Evolutionary conservation across 2,888 invertebrate genomes (phyloP), one percentile per base, ranked within the genome.

Genomic region (Torymus tubicola): DNA sequence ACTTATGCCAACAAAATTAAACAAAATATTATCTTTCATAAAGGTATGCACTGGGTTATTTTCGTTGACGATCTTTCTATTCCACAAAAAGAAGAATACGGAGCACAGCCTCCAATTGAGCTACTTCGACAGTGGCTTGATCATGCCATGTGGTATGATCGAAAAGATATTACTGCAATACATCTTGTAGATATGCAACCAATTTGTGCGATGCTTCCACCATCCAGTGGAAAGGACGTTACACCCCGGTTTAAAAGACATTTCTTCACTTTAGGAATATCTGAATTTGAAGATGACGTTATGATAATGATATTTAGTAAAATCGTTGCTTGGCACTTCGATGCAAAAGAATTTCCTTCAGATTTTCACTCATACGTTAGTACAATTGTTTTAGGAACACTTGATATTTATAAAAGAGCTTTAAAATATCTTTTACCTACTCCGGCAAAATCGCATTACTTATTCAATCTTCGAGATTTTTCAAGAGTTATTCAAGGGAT

Each of bases 21-120:
- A 21, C 21, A 42, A 42, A 8, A 42, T 42, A 42, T 42, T 42
- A 8, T 42, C 10, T 31, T 42, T 42, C 18, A 18, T 18, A 60
- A 2, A 84, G 96, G 96, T 12, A 97, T 96, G 88, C 94, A 94
- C 86, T 94, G 95, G 90, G 95, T 98, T 1, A 94, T 98, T 75
- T 98, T 98, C 90, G 96, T 99, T 58, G 99, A 99, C 88, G 98
- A 99, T 89, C 93, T 99, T 42, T 97, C 97, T 86, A 97, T 98
- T 96, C 98, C 98, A 0, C 93, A 96, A 84, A 94, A 96, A 77
- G 97, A 97, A 90, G 94, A 94, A 2, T 98, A 96, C 87, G 98
- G 98, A 0, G 98, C 98, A 0, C 98, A 98, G 90, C 98, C 98
- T 0, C 97, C 98, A 0, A 96, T 99, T 74, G 98, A 99, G 89